Evolutionary conservation across 2,888 invertebrate genomes (phyloP), one percentile per base, ranked within the genome.

Genomic region (Drosophila recens): DNA sequence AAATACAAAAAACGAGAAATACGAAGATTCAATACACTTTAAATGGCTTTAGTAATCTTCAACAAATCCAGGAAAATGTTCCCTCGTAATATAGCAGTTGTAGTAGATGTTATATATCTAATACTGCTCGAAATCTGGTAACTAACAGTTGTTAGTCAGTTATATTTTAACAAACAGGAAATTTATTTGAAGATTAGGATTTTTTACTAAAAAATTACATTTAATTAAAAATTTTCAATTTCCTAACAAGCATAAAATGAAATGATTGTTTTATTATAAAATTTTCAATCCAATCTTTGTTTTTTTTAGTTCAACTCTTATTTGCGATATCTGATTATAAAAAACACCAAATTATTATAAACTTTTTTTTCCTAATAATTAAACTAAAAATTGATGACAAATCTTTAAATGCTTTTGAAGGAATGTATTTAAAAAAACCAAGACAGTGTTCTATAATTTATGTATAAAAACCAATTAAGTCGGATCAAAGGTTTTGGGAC

Each of bases 401-500:
- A 33, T 17, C 15, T 17, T 33, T 17, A 17, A 49, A 43, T 34
- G 30, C 33, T 2, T 3, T 34, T 36, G 10, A 8, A 15, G 56
- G 17, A 57, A 48, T 58, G 58, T 17, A 1, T 17, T 17, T 4
- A 11, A 42, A 13, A 13, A 30, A 27, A 5, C 53, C 13, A 42
- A 53, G 6, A 5, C 27, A 15, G 15, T 17, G 53, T 27, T 40
- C 10, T 52, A 40, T 53, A 56, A 43, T 56, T 33, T 33, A 33
- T 49, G 17, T 2, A n/a, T 11, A 9, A 23, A 30, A 13, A 1
- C 33, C 43, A 23, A 34, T 10, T 13, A 38, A 49, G 15, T 59
- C 13, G 58, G 49, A n/a, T 49, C 13, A 40, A 40, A 20, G 34
- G 34, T 45, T 23, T 5, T 3, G 48, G 38, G 23, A 0, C 15